Percentiles rank a stretch among this genome's conserved stretches.
phyloP scores from a whole-genome alignment of 2,113 vertebrate genomes.

The Macrotis lagotis region DNA sequence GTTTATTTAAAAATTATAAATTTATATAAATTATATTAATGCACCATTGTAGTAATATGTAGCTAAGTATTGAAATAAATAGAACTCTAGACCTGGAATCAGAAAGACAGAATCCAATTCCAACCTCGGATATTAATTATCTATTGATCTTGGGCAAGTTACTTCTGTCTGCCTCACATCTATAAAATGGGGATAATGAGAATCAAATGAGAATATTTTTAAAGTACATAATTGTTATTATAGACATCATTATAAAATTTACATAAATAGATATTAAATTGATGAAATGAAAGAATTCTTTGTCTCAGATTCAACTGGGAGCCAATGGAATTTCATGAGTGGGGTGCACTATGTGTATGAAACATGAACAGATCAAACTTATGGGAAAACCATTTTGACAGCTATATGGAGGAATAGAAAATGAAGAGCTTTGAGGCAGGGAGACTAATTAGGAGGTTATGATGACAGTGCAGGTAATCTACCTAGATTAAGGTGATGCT shows the following conservation, averaged over 20 bases:
- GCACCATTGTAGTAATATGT: not conserved
- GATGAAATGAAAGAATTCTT: not conserved
- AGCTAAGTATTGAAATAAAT: not conserved
- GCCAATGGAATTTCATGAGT: not conserved
- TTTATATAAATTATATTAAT: not conserved
- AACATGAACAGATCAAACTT: not conserved
- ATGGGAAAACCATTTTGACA: not conserved
- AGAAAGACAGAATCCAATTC: not conserved
- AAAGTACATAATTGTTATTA: not conserved
- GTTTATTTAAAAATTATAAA: not conserved
- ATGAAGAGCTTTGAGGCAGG: not conserved
- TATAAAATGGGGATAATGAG: not conserved
- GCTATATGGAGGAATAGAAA: not conserved
- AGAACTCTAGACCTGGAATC: not conserved
- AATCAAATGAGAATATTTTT: not conserved
- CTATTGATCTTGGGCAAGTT: not conserved
- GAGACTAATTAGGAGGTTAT: not conserved
- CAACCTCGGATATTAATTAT: not conserved
- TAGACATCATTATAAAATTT: not conserved
- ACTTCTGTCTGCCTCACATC: not conserved
- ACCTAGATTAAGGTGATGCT: not conserved
- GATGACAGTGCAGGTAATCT: not conserved
- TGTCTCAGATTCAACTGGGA: not conserved
- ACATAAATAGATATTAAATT: not conserved
- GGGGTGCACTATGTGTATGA: not conserved